These are phyloP conservation scores for Chlorops oryzae DNA, from an alignment of 1,140 invertebrate genomes.

Conservation along the genomic window DNA sequence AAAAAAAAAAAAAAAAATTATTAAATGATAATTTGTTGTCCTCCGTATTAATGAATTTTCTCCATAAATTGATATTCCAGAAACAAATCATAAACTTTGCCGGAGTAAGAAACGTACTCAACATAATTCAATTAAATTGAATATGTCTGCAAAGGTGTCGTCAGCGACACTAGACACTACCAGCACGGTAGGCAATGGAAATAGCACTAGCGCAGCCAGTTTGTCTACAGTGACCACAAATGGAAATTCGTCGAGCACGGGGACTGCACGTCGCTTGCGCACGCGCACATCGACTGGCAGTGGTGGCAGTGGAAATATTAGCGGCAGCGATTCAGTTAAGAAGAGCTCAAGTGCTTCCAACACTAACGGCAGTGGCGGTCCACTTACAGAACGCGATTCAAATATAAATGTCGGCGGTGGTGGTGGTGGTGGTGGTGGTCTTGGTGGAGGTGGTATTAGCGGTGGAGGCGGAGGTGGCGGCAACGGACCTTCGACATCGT, in stretches of 20 bases:
- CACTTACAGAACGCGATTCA: slow-evolving; percentile 13
- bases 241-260: slow-evolving; percentile 23
- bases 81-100: too few species aligned
- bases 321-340: slow-evolving; percentile 39
- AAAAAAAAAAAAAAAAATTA: too few species aligned
- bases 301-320: slow-evolving; percentile 27
- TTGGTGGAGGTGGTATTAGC: too few species aligned
- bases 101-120: too few species aligned
- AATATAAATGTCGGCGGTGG: slow-evolving; percentile 11
- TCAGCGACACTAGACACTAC: slow-evolving; percentile 14
- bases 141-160: slow-evolving; percentile 39
- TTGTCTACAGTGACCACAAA: slow-evolving; percentile 1
- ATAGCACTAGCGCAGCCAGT: slow-evolving; percentile 9
- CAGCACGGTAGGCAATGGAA: slow-evolving; percentile 18
- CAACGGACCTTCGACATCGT: background rate
- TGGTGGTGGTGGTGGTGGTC: too few species aligned
- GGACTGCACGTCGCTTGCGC: slow-evolving; percentile 37
- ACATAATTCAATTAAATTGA: too few species aligned
- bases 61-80: too few species aligned
- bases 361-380: background rate
- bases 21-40: too few species aligned
- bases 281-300: slow-evolving; percentile 37
- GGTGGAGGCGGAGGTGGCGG: slow-evolving; percentile 9
- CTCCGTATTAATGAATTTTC: too few species aligned
- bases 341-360: slow-evolving; percentile 17